Conservation (phyloP, 2,113 vertebrate genomes). For the Athene cunicularia region DNA sequence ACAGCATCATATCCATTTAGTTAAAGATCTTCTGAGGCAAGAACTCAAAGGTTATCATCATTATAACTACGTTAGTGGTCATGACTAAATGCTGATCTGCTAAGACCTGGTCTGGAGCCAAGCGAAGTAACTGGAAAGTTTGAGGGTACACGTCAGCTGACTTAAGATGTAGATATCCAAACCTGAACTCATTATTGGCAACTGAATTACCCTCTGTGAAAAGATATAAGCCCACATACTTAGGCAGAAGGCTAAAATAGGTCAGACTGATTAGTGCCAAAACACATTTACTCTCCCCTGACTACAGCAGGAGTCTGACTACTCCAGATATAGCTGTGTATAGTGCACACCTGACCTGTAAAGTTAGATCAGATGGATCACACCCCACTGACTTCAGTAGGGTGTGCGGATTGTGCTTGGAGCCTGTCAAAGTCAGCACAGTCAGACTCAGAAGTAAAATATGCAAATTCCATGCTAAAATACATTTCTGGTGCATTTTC, state of each 20-base stretch:
- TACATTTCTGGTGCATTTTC: not conserved
- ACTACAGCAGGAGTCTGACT: not conserved
- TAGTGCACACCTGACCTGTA: not conserved
- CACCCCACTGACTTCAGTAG: accelerated
- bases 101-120: not conserved
- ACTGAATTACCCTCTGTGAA: accelerated
- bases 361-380: not conserved
- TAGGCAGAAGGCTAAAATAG: constrained; percentile 1
- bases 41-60: not conserved
- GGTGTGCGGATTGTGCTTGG: not conserved
- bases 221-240: not conserved
- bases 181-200: constrained; percentile 20
- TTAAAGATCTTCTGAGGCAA: not conserved
- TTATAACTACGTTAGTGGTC: not conserved
- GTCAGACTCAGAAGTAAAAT: not conserved
- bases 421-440: not conserved
- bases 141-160: constrained; percentile 7
- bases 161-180: not conserved
- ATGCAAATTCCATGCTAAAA: not conserved
- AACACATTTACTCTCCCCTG: not conserved
- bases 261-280: not conserved
- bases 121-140: constrained; percentile 25
- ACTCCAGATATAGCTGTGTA: accelerated
- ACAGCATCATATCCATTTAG: not conserved
- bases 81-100: not conserved